These are phyloP conservation scores for Tetragonula clypearis DNA, from an alignment of 1,140 invertebrate genomes.

Conservation along the genomic window DNA sequence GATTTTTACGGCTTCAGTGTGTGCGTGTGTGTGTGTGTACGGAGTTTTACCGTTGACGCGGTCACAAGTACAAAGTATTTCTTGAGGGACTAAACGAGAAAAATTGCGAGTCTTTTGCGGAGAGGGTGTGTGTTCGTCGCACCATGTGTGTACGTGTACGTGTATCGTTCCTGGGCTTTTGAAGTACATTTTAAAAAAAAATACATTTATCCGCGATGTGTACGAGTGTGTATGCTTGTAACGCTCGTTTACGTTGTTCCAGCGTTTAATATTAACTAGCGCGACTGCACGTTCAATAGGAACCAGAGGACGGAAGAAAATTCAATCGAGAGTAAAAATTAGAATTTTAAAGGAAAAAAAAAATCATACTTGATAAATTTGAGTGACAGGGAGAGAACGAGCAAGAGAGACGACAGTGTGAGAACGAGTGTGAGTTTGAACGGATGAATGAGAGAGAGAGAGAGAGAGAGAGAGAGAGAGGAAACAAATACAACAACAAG, in stretches of 20 bases:
- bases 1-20: constrained; percentile 54
- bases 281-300: not conserved
- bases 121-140: not conserved
- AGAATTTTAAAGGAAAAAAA: too few species aligned
- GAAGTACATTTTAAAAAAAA: constrained; percentile 34
- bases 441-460: not conserved
- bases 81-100: constrained; percentile 38
- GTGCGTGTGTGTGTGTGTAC: constrained; percentile 15
- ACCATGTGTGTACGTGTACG: not conserved
- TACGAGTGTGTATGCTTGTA: not conserved
- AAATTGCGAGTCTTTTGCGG: not conserved
- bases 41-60: constrained; percentile 58
- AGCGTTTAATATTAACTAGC: constrained; percentile 13
- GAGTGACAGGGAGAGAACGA: not conserved
- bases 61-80: constrained; percentile 64
- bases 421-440: not conserved
- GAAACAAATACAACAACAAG: constrained; percentile 23
- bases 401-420: not conserved
- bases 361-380: not conserved
- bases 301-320: not conserved
- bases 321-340: not conserved
- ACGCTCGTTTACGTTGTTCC: not conserved
- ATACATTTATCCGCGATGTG: not conserved
- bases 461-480: not conserved
- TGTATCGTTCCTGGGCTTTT: constrained; percentile 43